These are phyloP conservation scores for Erythrolamprus reginae DNA, from an alignment of 2,113 vertebrate species.

Conservation along the genomic window DNA sequence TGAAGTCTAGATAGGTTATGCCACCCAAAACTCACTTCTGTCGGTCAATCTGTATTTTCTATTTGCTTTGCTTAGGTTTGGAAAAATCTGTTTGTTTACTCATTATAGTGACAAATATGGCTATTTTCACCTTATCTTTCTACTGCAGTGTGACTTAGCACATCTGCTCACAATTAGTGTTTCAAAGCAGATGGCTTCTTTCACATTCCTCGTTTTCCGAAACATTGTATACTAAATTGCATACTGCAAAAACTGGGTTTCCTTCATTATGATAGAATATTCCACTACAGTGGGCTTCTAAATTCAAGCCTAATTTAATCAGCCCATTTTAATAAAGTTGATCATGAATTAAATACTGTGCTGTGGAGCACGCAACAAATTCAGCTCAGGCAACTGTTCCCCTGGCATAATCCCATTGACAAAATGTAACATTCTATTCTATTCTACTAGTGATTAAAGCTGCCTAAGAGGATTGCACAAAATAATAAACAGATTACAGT, in stretches of 20 bases:
- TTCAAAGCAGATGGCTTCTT: slow-evolving; percentile 22
- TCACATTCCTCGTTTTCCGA: slow-evolving; percentile 6
- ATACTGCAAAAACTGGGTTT: neutral
- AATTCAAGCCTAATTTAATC: neutral
- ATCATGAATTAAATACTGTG: slow-evolving; percentile 8
- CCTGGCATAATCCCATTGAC: neutral
- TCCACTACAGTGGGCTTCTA: neutral
- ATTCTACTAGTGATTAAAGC: neutral
- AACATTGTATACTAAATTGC: neutral
- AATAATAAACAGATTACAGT: neutral
- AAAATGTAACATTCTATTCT: neutral
- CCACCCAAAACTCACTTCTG: neutral
- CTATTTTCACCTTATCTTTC: slow-evolving; percentile 26
- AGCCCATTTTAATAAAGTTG: slow-evolving; percentile 3
- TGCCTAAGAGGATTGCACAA: neutral
- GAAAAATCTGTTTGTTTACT: slow-evolving; percentile 14
- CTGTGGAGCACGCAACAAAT: neutral
- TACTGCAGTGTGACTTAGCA: slow-evolving; percentile 17
- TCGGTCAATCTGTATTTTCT: neutral
- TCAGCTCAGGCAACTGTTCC: neutral
- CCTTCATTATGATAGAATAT: neutral
- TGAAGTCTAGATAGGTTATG: neutral
- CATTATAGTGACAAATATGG: slow-evolving; percentile 15
- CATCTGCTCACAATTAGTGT: slow-evolving; percentile 29
- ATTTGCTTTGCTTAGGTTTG: slow-evolving; percentile 15